Conservation (phyloP, 2,888 invertebrate genomes). For the Teinopalpus imperialis region DNA sequence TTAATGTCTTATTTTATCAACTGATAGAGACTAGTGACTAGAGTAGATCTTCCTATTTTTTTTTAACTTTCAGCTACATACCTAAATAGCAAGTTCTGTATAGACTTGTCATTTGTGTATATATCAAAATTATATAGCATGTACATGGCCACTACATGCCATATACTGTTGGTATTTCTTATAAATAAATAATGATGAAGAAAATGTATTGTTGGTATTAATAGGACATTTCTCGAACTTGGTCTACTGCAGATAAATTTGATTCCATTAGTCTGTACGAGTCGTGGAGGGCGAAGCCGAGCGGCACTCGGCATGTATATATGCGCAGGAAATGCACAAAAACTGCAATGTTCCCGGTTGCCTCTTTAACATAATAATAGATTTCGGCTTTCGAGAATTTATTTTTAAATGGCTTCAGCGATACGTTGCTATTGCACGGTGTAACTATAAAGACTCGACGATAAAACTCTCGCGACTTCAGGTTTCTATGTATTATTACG, state of each 20-base stretch:
- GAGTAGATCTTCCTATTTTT: too few relatives aligned
- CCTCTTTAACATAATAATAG: constrained; percentile 75
- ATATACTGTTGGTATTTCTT: too few relatives aligned
- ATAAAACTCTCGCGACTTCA: constrained; percentile 6
- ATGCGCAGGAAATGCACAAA: constrained; percentile 54
- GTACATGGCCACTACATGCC: too few relatives aligned
- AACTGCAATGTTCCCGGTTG: constrained; percentile 54
- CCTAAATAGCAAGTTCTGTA: too few relatives aligned
- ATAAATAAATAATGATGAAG: too few relatives aligned
- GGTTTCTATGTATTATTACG: too few relatives aligned
- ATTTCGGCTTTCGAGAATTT: constrained; percentile 59
- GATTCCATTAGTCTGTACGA: constrained; percentile 6
- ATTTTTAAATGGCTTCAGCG: constrained; percentile 49
- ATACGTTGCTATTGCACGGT: constrained; percentile 27
- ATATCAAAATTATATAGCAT: too few relatives aligned
- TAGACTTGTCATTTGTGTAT: too few relatives aligned
- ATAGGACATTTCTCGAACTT: not conserved
- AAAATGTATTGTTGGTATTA: too few relatives aligned
- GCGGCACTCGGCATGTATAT: constrained; percentile 64
- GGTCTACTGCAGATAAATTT: not conserved
- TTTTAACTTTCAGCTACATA: too few relatives aligned
- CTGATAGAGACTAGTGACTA: too few relatives aligned
- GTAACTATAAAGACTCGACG: constrained; percentile 12
- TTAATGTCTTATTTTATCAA: too few relatives aligned
- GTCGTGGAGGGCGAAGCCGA: constrained; percentile 23